A percentile compares a stretch with the other conserved stretches of the same genome.
Conservation (phyloP, 2,797 vertebrate genomes). For the Arctocebus calabarensis region DNA sequence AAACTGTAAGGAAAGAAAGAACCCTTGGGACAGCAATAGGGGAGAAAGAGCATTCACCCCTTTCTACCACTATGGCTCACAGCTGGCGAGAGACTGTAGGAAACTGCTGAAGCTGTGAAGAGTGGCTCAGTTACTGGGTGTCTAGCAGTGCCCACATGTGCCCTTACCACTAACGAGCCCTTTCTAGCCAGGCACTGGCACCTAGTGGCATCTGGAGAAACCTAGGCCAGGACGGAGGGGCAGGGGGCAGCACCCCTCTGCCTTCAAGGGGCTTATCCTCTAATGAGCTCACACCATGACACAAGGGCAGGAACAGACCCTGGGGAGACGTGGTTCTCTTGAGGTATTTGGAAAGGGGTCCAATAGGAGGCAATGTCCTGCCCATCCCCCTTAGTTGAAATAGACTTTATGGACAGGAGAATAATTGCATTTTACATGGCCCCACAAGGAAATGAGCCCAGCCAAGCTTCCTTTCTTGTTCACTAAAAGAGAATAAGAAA, state of each 20-base stretch:
- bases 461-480: neutral
- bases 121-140: neutral
- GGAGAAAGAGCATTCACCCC: neutral
- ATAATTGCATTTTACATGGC: neutral
- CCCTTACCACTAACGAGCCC: neutral
- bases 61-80: accelerated
- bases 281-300: neutral
- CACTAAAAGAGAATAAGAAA: neutral
- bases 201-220: neutral
- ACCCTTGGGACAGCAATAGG: neutral
- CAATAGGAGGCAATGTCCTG: neutral
- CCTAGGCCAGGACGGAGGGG: neutral
- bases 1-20: neutral
- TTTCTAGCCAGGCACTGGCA: neutral
- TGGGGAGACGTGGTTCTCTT: neutral
- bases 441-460: neutral
- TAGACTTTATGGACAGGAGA: neutral
- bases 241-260: no score
- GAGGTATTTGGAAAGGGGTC: neutral
- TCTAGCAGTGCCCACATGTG: neutral
- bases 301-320: neutral
- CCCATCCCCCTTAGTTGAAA: neutral
- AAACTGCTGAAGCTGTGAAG: neutral
- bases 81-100: neutral
- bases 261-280: no score